A percentile compares a stretch with the other conserved stretches of the same genome.
These are phyloP conservation scores for Amphipyra tragopoginis DNA, from an alignment of 2,888 invertebrate genomes.

Conservation along the genomic window DNA sequence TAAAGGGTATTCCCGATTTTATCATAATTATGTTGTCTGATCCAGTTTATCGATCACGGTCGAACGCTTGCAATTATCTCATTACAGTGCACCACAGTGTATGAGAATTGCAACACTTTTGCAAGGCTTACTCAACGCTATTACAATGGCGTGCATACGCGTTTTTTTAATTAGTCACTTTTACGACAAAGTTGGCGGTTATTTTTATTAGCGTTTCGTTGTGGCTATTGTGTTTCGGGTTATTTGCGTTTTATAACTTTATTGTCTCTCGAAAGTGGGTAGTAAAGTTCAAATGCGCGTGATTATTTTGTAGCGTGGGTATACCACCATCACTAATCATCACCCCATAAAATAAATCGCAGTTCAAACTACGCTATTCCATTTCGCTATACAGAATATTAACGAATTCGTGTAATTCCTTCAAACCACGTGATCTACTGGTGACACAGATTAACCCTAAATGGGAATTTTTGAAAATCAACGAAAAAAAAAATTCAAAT, in stretches of 20 bases:
- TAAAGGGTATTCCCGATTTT: not conserved
- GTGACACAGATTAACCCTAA: too few relatives aligned
- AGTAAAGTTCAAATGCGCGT: not conserved
- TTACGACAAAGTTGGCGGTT: slow-evolving; percentile 24
- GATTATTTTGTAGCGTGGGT: too few relatives aligned
- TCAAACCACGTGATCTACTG: too few relatives aligned
- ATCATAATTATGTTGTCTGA: not conserved
- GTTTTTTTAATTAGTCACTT: slow-evolving; percentile 29
- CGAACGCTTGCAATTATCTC: slow-evolving; percentile 24
- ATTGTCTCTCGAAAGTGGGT: slow-evolving; percentile 12
- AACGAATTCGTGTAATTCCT: too few relatives aligned
- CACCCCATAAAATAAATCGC: too few relatives aligned
- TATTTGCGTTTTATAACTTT: slow-evolving; percentile 8
- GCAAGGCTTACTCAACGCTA: slow-evolving; percentile 22
- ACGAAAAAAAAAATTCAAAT: too few relatives aligned
- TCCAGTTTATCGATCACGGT: slow-evolving; percentile 9
- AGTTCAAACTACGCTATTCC: too few relatives aligned
- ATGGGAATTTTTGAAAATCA: too few relatives aligned
- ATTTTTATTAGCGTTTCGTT: slow-evolving; percentile 18
- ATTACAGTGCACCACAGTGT: slow-evolving; percentile 14
- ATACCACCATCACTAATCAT: too few relatives aligned
- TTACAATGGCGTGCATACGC: slow-evolving; percentile 56
- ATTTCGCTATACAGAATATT: too few relatives aligned
- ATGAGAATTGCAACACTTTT: slow-evolving; percentile 14
- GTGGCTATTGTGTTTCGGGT: slow-evolving; percentile 15